These are phyloP conservation scores for Scaptomyza pallida DNA, from an alignment of 1,140 invertebrate species.

Conservation along the genomic window DNA sequence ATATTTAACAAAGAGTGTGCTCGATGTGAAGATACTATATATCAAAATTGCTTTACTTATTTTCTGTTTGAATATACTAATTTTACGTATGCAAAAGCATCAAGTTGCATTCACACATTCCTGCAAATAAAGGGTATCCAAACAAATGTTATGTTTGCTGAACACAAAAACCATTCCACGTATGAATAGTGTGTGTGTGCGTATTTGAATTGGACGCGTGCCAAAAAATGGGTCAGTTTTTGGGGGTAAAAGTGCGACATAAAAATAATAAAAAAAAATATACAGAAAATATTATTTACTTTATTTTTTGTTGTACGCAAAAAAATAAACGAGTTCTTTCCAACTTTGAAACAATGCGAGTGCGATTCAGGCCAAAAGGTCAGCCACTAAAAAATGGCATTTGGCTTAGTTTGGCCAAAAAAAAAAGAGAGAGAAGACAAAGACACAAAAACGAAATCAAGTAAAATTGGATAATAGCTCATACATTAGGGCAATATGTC, in stretches of 20 bases:
- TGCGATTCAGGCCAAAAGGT: conserved; percentile 65
- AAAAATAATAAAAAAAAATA: conserved; percentile 11
- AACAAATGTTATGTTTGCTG: neutral
- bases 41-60: too few relatives aligned
- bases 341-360: conserved; percentile 29
- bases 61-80: too few relatives aligned
- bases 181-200: conserved; percentile 12
- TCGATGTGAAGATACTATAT: too few relatives aligned
- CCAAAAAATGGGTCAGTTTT: conserved; percentile 41
- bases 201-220: conserved; percentile 42
- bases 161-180: neutral
- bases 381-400: conserved; percentile 27
- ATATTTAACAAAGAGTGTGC: too few relatives aligned
- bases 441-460: neutral
- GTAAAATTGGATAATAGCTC: neutral
- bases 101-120: too few relatives aligned
- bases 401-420: neutral
- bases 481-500: neutral
- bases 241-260: conserved; percentile 24
- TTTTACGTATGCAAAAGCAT: too few relatives aligned
- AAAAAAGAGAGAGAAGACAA: too few relatives aligned
- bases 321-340: conserved; percentile 29
- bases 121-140: conserved; percentile 1
- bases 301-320: neutral
- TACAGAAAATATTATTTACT: neutral